A percentile compares a stretch with the other conserved stretches of the same genome.
phyloP scores from a whole-genome alignment of 2,888 invertebrate species.

The Oscheius sp. region DNA sequence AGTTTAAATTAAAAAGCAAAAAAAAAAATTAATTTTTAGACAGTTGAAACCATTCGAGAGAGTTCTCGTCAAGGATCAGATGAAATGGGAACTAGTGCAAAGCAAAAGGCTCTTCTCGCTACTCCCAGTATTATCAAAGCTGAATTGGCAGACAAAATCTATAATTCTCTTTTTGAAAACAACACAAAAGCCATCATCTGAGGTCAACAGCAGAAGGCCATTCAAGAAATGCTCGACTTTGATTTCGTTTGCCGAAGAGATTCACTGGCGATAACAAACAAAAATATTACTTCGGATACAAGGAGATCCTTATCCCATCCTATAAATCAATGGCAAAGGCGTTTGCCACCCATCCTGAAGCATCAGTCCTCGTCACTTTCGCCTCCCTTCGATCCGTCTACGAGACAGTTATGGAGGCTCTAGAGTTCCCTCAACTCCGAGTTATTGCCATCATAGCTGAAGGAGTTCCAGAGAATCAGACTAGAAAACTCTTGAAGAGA shows the following conservation, averaged over 20 bases:
- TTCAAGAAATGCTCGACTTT: constrained; percentile 94
- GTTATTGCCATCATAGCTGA: constrained; percentile 98
- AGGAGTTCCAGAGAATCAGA: constrained; percentile 98
- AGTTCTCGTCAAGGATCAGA: constrained; percentile 26
- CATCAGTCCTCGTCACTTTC: constrained; percentile 92
- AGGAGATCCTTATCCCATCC: constrained; percentile 76
- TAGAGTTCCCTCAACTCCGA: constrained; percentile 84
- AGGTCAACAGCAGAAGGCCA: constrained; percentile 98
- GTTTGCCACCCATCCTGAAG: constrained; percentile 91
- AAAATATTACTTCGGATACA: constrained; percentile 99
- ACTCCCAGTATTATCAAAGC: constrained; percentile 8
- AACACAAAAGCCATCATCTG: constrained; percentile 83
- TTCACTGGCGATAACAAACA: constrained; percentile 95
- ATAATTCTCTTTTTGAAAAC: constrained; percentile 59
- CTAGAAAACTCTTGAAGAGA: constrained; percentile 83
- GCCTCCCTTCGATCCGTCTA: constrained; percentile 96
- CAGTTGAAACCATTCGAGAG: constrained; percentile 40
- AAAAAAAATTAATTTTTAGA: constrained; percentile 37
- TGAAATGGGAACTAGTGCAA: constrained; percentile 3
- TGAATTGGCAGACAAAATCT: constrained; percentile 24
- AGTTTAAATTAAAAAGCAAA: no score
- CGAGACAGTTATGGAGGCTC: constrained; percentile 92
- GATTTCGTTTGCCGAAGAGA: constrained; percentile 89
- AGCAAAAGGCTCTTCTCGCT: background rate
- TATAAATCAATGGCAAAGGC: constrained; percentile 97